phyloP scores from a whole-genome alignment of 2,797 vertebrate species.

The Sebastes steindachneri region DNA sequence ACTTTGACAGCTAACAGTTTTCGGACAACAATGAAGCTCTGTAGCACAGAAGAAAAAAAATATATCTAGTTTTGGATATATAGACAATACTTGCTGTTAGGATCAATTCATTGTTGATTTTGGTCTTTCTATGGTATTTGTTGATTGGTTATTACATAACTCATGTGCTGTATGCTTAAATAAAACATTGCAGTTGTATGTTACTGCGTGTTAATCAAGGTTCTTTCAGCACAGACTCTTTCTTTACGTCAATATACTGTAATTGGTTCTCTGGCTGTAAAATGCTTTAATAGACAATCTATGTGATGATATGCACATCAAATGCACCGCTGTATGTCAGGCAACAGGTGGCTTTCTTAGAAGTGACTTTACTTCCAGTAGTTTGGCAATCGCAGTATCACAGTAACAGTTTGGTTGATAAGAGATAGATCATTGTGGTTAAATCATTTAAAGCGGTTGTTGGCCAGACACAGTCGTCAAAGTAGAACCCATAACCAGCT shows the following conservation, averaged over 20 bases:
- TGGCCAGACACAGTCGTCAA: background rate
- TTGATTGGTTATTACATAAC: no score
- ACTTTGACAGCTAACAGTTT: no score
- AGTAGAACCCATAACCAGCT: background rate
- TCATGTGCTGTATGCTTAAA: no score
- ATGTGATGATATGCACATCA: background rate
- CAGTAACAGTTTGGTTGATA: background rate
- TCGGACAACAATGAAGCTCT: no score
- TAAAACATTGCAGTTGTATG: no score
- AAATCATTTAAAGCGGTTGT: background rate
- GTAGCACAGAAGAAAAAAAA: accelerated
- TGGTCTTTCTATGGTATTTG: no score
- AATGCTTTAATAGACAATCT: background rate
- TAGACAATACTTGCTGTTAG: no score
- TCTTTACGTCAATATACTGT: background rate
- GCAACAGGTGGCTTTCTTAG: background rate
- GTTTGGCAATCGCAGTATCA: background rate
- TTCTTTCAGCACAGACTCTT: background rate
- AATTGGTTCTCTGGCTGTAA: background rate
- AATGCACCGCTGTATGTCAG: no score
- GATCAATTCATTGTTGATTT: no score
- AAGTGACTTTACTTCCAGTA: background rate
- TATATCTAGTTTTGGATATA: no score
- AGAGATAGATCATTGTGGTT: background rate
- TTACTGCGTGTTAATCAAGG: no score